Conservation (phyloP, 2,113 vertebrate genomes). For the Rutilus rutilus region DNA sequence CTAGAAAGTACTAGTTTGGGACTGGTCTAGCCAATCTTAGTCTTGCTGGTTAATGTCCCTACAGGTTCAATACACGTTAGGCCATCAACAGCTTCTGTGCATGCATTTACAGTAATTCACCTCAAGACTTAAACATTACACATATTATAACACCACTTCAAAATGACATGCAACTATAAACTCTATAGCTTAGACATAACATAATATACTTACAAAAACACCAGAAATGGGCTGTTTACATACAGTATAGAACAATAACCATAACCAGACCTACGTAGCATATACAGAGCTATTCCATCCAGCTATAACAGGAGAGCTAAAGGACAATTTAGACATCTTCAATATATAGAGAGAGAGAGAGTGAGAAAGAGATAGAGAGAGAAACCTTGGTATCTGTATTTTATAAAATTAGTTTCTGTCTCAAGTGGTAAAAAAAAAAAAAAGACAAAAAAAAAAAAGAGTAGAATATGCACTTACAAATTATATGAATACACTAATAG, state of each 20-base stretch:
- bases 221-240: no score
- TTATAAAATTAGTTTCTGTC: neutral
- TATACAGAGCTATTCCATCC: neutral
- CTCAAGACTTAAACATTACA: no score
- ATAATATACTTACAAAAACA: no score
- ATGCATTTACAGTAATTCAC: neutral
- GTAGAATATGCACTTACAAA: neutral
- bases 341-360: neutral
- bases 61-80: neutral
- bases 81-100: neutral
- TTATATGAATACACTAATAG: neutral
- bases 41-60: neutral
- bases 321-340: neutral
- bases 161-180: neutral
- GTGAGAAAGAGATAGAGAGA: neutral
- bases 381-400: neutral
- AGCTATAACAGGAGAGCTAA: neutral
- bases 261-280: neutral
- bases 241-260: neutral
- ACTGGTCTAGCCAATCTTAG: neutral
- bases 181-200: neutral
- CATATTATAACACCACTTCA: no score
- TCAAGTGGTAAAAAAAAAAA: neutral
- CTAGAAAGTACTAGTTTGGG: neutral
- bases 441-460: neutral